Evolutionary conservation across 2,113 vertebrate species (phyloP).

Genomic region (Isichthys henryi): DNA sequence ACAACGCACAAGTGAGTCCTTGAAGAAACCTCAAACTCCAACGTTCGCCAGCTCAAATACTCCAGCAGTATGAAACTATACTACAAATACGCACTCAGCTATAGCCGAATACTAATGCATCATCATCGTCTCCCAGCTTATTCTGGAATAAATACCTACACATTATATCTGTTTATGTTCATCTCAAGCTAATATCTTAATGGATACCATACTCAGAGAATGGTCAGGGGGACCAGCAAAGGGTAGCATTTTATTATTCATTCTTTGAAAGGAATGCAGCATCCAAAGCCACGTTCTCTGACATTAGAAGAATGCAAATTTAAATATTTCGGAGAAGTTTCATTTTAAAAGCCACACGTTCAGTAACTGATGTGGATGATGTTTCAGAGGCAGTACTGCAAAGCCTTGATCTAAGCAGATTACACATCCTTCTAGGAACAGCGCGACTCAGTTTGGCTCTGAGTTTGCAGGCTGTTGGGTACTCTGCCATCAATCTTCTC

Average conservation of each 20-base stretch:
- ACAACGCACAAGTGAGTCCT: background rate
- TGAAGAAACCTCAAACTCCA: background rate
- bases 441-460: background rate
- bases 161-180: background rate
- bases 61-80: background rate
- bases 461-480: background rate
- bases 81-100: background rate
- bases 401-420: background rate
- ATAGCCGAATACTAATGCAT: background rate
- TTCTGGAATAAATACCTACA: background rate
- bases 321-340: background rate
- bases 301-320: background rate
- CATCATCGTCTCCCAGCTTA: background rate
- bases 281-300: background rate
- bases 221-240: background rate
- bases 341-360: background rate
- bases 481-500: background rate
- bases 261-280: background rate
- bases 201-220: background rate
- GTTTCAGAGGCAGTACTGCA: background rate
- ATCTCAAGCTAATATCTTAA: background rate
- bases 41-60: background rate
- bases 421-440: background rate
- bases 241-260: background rate
- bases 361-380: background rate